Base-by-base conservation (phyloP, 2,888 invertebrate genomes). In the Pterobdella sp. region DNA sequence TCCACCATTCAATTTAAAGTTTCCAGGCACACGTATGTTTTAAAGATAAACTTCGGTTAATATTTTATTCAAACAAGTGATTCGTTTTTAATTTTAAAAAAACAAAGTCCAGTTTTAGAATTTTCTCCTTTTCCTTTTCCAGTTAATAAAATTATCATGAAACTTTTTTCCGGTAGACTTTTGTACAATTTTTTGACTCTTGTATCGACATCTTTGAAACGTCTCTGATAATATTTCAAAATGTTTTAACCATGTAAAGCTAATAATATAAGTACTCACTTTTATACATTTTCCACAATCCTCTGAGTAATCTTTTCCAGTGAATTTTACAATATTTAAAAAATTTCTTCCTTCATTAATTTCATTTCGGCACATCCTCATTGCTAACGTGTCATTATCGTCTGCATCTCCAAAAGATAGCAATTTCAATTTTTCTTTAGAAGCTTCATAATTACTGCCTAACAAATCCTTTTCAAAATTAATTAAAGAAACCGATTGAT, bases 171-270 rank as follows among this genome's bases (percentile, higher is more conserved):
- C 4, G 69, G 69, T 18, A 69, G 49, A 7, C 22, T 32, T 18
- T 69, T 52, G 56, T 69, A 52, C n/a, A 69, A n/a, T 49, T 69
- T 69, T 32, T 69, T 69, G 31, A 69, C 4, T 18, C 34, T 29
- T 29, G 26, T 49, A 34, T 69, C 56, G 18, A 56, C 31, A 37
- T 31, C 34, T 18, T 69, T 49, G 31, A 69, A 29, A 4, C 42
- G 29, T 14, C 52, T 69, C 69, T 69, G 69, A 14, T 22, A 32
- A 1, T 7, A n/a, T 7, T 7, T 63, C 7, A 63, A 63, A 26
- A 63, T 7, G n/a, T n/a, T n/a, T 18, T 14, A 49, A 49, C 14
- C 14, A 18, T 49, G n/a, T 49, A 18, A 14, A 49, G 14, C 52
- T 18, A 31, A 26, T 10, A 63, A 66, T 34, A 66, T n/a, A 26